phyloP scores from a whole-genome alignment of 2,888 invertebrate species.

The Ferdinandea cuprea region DNA sequence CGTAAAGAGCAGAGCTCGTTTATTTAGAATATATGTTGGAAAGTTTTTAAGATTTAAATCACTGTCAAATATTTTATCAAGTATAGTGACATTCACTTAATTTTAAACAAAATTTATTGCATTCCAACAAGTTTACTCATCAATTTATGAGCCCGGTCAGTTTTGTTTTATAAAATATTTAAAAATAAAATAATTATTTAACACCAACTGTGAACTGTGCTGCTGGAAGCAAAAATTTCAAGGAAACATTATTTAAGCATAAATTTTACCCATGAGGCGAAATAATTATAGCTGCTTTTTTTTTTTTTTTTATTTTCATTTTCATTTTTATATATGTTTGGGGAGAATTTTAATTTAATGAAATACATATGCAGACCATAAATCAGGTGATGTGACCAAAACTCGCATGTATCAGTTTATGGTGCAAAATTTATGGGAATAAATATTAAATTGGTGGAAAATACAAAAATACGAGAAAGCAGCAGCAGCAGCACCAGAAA shows the following conservation, averaged over 20 bases:
- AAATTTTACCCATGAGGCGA: conserved; percentile 17
- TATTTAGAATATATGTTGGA: background rate
- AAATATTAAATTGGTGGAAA: conserved; percentile 40
- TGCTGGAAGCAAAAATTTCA: background rate
- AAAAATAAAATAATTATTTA: background rate
- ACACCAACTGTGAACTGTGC: background rate
- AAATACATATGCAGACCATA: conserved; percentile 43
- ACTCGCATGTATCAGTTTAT: conserved; percentile 21
- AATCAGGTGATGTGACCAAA: conserved; percentile 41
- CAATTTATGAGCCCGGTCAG: too few species aligned
- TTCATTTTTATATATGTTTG: conserved; percentile 10
- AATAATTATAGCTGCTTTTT: conserved; percentile 29
- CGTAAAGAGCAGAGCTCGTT: conserved; percentile 21
- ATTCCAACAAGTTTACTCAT: background rate
- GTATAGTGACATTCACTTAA: background rate
- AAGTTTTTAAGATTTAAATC: background rate
- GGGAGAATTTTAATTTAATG: conserved; percentile 49
- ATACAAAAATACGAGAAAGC: conserved; percentile 10
- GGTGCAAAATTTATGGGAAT: conserved; percentile 46
- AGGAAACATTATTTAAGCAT: background rate
- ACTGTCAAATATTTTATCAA: background rate
- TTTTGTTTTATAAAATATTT: too few species aligned
- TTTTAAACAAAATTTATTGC: background rate
- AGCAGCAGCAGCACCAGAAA: too few species aligned
- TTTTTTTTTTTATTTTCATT: conserved; percentile 7